Evolutionary conservation across 2,797 vertebrate species (phyloP).

Genomic region (Malurus splendens): DNA sequence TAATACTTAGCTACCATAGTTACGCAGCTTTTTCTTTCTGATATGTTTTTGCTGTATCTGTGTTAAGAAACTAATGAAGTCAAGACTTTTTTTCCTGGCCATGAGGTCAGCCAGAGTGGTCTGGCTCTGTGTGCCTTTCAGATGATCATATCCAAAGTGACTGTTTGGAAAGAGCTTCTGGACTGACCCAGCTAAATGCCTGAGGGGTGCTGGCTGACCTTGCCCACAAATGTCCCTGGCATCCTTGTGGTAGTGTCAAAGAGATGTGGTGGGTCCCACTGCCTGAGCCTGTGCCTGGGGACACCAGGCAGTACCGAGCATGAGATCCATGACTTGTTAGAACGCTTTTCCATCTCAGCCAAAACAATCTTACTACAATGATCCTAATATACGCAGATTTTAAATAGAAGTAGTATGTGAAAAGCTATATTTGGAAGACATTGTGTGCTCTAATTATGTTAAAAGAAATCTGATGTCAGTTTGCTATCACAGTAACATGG

Average conservation of each 20-base stretch:
- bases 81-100: background rate
- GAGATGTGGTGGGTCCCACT: background rate
- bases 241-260: background rate
- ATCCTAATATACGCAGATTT: background rate
- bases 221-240: accelerated
- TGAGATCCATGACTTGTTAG: background rate
- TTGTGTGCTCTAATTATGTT: background rate
- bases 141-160: background rate
- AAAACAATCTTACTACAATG: background rate
- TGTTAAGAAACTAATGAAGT: background rate
- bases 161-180: background rate
- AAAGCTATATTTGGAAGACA: background rate
- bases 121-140: background rate
- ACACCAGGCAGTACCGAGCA: background rate
- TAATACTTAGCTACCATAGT: background rate
- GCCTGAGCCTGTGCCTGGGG: background rate
- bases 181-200: background rate
- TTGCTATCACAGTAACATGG: background rate
- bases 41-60: background rate
- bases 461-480: background rate
- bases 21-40: background rate
- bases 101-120: background rate
- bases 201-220: background rate
- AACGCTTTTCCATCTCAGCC: background rate
- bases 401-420: background rate